Evolutionary conservation across 2,888 invertebrate species (phyloP).

Genomic region (Hydraecia micacea): DNA sequence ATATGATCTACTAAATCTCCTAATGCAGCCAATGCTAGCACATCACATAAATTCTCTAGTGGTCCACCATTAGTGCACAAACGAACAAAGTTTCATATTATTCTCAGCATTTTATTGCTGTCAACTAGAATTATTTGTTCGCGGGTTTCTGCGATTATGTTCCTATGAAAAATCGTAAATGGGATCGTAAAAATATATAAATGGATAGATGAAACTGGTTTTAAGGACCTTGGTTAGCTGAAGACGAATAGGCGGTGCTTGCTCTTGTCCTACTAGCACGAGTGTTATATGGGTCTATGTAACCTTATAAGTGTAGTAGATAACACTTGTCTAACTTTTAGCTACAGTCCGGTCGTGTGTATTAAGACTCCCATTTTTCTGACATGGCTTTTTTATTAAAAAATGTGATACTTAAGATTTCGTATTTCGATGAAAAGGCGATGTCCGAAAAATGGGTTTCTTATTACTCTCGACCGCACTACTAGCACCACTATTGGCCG

Average conservation of each 20-base stretch:
- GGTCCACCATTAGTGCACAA: constrained; percentile 18
- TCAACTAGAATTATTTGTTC: constrained; percentile 39
- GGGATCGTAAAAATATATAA: constrained; percentile 22
- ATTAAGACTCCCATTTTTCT: no score
- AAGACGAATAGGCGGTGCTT: background rate
- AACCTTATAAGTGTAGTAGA: no score
- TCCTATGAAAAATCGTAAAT: constrained; percentile 27
- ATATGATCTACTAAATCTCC: constrained; percentile 27
- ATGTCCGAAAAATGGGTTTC: no score
- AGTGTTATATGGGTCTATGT: background rate
- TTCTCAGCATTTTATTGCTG: constrained; percentile 42
- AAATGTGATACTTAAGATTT: no score
- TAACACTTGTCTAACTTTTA: background rate
- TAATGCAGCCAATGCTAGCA: constrained; percentile 37
- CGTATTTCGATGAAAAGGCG: no score
- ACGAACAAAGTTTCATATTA: constrained; percentile 48
- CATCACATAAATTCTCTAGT: constrained; percentile 25
- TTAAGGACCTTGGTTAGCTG: background rate
- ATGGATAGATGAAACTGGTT: constrained; percentile 18
- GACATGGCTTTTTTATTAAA: no score
- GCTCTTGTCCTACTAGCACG: background rate
- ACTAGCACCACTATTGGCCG: no score
- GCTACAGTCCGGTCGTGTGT: background rate
- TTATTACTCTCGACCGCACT: no score
- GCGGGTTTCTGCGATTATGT: constrained; percentile 6